phyloP scores from a whole-genome alignment of 2,888 invertebrate species.

The Portevinia maculata region DNA sequence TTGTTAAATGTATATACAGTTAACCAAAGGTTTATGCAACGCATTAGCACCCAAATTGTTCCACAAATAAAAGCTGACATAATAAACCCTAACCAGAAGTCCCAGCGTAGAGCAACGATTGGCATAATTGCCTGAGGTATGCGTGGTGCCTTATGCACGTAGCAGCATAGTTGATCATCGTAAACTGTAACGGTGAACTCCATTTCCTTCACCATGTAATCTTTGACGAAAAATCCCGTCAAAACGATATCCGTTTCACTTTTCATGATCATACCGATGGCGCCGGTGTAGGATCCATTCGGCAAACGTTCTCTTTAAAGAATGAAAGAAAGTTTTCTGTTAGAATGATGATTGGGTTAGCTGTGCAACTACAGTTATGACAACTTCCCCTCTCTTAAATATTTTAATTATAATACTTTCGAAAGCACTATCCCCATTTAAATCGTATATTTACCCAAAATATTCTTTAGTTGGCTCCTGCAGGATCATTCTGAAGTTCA shows the following conservation, averaged over 20 bases:
- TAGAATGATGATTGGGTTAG: neutral
- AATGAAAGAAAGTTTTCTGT: too few relatives aligned
- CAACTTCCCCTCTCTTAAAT: too few relatives aligned
- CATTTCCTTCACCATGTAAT: conserved; percentile 81
- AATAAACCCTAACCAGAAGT: conserved; percentile 81
- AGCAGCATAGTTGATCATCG: conserved; percentile 82
- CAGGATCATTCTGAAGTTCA: conserved; percentile 80
- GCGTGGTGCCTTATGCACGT: conserved; percentile 81
- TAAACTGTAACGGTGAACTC: conserved; percentile 82
- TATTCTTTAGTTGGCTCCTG: conserved; percentile 79
- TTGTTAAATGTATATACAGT: conserved; percentile 40
- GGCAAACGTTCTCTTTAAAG: conserved; percentile 71
- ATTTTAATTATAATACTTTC: too few relatives aligned
- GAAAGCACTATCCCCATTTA: too few relatives aligned
- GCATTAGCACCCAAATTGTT: conserved; percentile 78
- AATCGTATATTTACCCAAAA: conserved; percentile 82
- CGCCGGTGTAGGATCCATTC: conserved; percentile 82
- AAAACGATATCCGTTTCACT: conserved; percentile 81
- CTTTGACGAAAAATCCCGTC: conserved; percentile 83
- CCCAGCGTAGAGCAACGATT: conserved; percentile 79
- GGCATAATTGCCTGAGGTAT: conserved; percentile 82
- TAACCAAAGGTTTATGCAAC: conserved; percentile 77
- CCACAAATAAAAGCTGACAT: conserved; percentile 78
- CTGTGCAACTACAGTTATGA: too few relatives aligned
- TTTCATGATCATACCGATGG: conserved; percentile 80